Conservation (phyloP, 2,888 invertebrate species). For the Minunthozetes semirufus region DNA sequence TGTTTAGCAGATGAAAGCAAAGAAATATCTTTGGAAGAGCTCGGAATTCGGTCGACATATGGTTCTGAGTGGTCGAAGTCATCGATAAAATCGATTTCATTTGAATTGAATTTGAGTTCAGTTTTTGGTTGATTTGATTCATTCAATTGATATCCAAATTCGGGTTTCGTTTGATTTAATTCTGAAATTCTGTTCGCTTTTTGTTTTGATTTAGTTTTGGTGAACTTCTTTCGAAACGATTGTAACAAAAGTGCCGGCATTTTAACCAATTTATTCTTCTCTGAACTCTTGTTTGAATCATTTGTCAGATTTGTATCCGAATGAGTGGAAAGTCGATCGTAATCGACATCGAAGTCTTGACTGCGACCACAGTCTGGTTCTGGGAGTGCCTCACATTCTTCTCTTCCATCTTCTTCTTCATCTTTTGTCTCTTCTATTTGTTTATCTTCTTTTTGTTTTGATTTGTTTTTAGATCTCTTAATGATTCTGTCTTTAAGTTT, state of each 20-base stretch:
- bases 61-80: neutral
- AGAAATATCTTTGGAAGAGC: neutral
- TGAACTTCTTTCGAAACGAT: conserved; percentile 10
- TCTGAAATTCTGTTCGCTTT: neutral
- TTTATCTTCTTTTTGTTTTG: neutral
- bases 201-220: neutral
- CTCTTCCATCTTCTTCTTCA: neutral
- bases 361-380: neutral
- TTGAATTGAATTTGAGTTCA: neutral
- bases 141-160: neutral
- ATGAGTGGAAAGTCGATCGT: neutral
- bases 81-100: neutral
- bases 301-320: neutral
- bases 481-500: conserved; percentile 7
- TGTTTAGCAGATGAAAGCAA: neutral
- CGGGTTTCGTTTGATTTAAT: neutral
- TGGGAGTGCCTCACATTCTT: too few species aligned
- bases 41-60: neutral
- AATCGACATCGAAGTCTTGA: neutral
- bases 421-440: neutral
- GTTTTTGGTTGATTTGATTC: neutral
- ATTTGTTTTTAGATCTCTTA: conserved; percentile 3
- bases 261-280: neutral
- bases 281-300: neutral
- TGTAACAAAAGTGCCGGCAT: neutral